Evolutionary conservation across 2,113 vertebrate genomes (phyloP).

Genomic region (Lagopus leucura): DNA sequence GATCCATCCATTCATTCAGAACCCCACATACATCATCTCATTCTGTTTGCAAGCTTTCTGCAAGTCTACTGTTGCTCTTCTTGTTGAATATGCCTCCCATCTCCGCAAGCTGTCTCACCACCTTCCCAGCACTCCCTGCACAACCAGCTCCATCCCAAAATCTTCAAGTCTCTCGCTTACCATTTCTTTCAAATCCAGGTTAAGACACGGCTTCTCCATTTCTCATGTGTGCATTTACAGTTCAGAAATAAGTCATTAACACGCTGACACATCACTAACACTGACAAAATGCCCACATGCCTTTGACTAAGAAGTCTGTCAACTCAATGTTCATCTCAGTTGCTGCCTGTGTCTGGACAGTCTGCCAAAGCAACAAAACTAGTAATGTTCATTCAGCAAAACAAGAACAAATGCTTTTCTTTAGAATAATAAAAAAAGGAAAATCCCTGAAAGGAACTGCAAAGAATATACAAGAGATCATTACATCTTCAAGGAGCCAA

Average conservation of each 20-base stretch:
- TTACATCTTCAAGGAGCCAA: constrained; percentile 27
- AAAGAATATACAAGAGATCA: not conserved
- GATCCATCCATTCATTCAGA: not conserved
- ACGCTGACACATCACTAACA: not conserved
- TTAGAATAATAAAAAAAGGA: not conserved
- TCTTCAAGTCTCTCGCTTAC: not conserved
- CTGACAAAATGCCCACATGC: not conserved
- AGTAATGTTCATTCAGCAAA: not conserved
- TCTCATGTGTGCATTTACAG: not conserved
- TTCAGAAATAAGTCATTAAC: not conserved
- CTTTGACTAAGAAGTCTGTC: constrained; percentile 28
- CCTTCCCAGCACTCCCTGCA: not conserved
- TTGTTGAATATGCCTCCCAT: not conserved
- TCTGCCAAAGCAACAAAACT: constrained; percentile 28
- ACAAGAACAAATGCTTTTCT: constrained; percentile 1
- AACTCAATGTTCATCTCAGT: constrained; percentile 18
- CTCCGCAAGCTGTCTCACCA: not conserved
- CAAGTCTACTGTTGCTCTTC: not conserved
- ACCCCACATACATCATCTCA: not conserved
- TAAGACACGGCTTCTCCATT: not conserved
- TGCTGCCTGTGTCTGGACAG: not conserved
- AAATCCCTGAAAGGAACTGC: not conserved
- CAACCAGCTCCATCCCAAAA: not conserved
- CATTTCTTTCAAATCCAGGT: not conserved
- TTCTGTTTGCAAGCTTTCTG: not conserved